Evolutionary conservation across 2,888 invertebrate genomes (phyloP).

Genomic region (Rhamnusium bicolor): DNA sequence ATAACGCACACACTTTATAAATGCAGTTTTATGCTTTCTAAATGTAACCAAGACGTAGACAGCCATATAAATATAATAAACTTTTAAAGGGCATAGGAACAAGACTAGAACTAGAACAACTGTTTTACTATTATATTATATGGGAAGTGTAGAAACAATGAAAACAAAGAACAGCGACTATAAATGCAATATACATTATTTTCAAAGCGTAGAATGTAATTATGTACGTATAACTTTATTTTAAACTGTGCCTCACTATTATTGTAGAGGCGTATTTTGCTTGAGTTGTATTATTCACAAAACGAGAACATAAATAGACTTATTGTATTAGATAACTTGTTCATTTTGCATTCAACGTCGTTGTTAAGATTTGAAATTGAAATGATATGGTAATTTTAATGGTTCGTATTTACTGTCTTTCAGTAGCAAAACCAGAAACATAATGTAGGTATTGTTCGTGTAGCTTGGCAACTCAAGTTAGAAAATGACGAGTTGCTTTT

Average conservation of each 20-base stretch:
- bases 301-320: not conserved
- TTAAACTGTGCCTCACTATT: not conserved
- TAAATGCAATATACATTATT: not conserved
- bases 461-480: not conserved
- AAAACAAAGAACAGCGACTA: not conserved
- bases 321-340: conserved; percentile 3
- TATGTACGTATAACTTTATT: conserved; percentile 8
- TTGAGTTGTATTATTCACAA: conserved; percentile 15
- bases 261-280: not conserved
- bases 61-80: not conserved
- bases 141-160: not conserved
- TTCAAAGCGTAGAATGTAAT: not conserved
- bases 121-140: not conserved
- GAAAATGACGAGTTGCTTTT: not conserved
- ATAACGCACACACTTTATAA: not conserved
- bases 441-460: not conserved
- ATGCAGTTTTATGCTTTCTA: not conserved
- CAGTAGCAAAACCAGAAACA: not conserved
- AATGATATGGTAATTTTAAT: not conserved
- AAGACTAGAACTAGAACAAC: conserved; percentile 2
- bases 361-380: conserved; percentile 15
- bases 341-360: not conserved
- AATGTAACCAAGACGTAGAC: not conserved
- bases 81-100: not conserved
- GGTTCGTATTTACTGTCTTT: not conserved